phyloP scores from a whole-genome alignment of 2,113 vertebrate species.

The Burhinus bistriatus region DNA sequence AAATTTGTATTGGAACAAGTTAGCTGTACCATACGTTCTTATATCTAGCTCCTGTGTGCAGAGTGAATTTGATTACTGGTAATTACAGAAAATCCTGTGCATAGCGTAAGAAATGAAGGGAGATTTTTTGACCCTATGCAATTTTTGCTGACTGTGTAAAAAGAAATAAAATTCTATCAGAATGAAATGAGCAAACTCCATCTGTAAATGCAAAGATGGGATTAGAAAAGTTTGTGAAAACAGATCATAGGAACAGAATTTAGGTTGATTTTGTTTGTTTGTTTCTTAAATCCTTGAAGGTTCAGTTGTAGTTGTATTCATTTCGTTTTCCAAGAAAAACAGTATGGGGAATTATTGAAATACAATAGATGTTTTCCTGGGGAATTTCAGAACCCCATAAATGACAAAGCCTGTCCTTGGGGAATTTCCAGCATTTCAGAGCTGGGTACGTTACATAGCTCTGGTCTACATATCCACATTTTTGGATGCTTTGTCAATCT shows the following conservation, averaged over 20 bases:
- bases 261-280: not conserved
- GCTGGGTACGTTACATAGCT: not conserved
- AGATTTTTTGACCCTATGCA: not conserved
- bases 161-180: not conserved
- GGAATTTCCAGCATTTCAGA: constrained; percentile 3
- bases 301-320: not conserved
- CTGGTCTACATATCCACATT: not conserved
- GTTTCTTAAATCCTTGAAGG: not conserved
- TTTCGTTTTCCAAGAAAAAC: not conserved
- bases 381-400: not conserved
- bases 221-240: not conserved
- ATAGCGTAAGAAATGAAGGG: not conserved
- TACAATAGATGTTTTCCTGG: not conserved
- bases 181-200: not conserved
- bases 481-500: not conserved
- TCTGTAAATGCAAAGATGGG: not conserved
- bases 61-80: not conserved
- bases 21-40: not conserved
- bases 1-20: not conserved
- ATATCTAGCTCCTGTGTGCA: not conserved
- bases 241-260: not conserved
- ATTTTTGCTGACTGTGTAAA: not conserved
- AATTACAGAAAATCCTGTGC: not conserved
- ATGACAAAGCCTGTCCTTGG: not conserved
- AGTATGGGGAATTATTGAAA: not conserved